Conservation (phyloP, 2,888 invertebrate species). For the Labia minor region DNA sequence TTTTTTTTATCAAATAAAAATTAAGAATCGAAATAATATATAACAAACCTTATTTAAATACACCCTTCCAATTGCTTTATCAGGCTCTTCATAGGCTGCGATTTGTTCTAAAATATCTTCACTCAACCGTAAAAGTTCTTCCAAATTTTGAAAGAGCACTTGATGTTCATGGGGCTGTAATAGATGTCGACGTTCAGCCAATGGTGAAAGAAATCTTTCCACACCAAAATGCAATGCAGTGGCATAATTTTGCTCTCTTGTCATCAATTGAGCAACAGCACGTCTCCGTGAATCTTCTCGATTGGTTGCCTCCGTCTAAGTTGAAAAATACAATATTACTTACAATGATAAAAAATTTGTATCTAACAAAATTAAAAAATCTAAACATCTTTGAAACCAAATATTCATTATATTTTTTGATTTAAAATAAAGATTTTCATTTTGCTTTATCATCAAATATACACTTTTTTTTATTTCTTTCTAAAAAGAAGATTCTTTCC, state of each 20-base stretch:
- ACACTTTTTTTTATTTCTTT: no score
- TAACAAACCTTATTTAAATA: slow-evolving; percentile 56
- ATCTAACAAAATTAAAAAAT: slow-evolving; percentile 15
- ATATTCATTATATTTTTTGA: slow-evolving; percentile 16
- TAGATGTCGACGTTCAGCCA: slow-evolving; percentile 63
- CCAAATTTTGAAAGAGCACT: slow-evolving; percentile 72
- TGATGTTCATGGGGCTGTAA: slow-evolving; percentile 66
- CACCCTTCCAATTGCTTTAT: slow-evolving; percentile 54
- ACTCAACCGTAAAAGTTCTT: slow-evolving; percentile 66
- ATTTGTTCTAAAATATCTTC: slow-evolving; percentile 70
- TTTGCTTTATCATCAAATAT: no score
- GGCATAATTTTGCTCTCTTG: slow-evolving; percentile 68
- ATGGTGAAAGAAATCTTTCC: slow-evolving; percentile 62
- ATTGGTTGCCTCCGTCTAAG: slow-evolving; percentile 33
- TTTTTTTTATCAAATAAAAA: no score
- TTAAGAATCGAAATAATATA: no score
- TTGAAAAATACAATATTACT: no score
- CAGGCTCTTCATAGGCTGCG: slow-evolving; percentile 57
- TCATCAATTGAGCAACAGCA: slow-evolving; percentile 61
- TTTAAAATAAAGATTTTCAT: no score
- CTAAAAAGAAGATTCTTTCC: no score
- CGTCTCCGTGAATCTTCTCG: slow-evolving; percentile 46
- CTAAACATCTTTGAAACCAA: slow-evolving; percentile 13
- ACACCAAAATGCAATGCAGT: slow-evolving; percentile 67
- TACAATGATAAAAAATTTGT: no score